phyloP scores from a whole-genome alignment of 2,113 vertebrate species.

The Anoura caudifer region DNA sequence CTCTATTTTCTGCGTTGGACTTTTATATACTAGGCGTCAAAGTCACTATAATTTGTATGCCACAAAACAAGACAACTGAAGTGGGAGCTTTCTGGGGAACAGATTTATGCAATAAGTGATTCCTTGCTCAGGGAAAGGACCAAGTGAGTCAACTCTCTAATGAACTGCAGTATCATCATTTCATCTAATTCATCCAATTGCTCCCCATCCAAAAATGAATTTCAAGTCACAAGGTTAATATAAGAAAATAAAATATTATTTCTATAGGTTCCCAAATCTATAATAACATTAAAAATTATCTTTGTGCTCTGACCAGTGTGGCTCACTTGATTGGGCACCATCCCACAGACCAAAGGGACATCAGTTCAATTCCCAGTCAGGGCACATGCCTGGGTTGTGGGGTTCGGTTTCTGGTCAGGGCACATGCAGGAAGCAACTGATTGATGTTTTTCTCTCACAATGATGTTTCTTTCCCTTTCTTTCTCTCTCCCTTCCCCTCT shows the following conservation, averaged over 20 bases:
- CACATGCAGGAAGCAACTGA: no score
- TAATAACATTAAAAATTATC: slow-evolving; percentile 31
- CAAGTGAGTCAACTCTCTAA: neutral
- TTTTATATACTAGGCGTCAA: neutral
- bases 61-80: neutral
- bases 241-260: slow-evolving; percentile 51
- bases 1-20: slow-evolving; percentile 53
- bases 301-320: neutral
- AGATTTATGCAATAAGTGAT: neutral
- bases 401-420: no score
- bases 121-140: slow-evolving; percentile 1
- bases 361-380: no score
- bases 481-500: no score
- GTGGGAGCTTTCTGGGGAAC: neutral
- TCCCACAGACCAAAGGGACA: no score
- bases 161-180: slow-evolving; percentile 23
- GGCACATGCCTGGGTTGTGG: no score
- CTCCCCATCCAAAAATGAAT: slow-evolving; percentile 50
- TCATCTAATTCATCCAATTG: slow-evolving; percentile 40
- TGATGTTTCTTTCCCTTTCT: no score
- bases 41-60: neutral
- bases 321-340: no score
- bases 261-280: slow-evolving; percentile 18
- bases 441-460: no score
- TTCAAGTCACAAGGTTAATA: slow-evolving; percentile 31